phyloP scores from a whole-genome alignment of 2,888 invertebrate genomes.

The Mimachlamys varia region DNA sequence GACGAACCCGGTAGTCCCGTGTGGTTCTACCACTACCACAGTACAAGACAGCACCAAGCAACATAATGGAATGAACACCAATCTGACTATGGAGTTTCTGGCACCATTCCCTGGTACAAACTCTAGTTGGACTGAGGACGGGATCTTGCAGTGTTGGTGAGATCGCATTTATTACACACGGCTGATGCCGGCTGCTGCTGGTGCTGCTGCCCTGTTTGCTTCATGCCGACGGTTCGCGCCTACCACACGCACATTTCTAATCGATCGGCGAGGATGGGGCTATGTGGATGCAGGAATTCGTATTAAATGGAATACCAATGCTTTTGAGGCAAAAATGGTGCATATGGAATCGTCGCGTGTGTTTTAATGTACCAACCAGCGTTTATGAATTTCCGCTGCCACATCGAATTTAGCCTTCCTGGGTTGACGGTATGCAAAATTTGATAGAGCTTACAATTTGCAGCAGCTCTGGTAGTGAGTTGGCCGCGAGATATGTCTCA shows the following conservation, averaged over 20 bases:
- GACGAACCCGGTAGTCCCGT: background rate
- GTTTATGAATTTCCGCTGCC: background rate
- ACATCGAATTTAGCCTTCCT: background rate
- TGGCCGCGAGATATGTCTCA: constrained; percentile 5
- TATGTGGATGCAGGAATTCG: constrained; percentile 34
- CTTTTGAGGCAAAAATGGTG: background rate
- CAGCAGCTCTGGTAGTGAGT: background rate
- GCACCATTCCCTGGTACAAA: constrained; percentile 5
- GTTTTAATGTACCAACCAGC: constrained; percentile 13
- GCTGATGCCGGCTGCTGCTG: constrained; percentile 27
- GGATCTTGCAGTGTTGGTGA: background rate
- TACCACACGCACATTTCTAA: background rate
- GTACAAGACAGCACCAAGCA: background rate
- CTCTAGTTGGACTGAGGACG: background rate
- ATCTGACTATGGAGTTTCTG: constrained; percentile 7
- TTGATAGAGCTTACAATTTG: constrained; percentile 21
- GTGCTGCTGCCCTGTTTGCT: background rate
- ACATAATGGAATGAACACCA: background rate
- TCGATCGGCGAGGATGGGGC: background rate
- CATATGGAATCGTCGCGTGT: background rate
- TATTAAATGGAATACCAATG: constrained; percentile 31
- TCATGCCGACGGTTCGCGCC: constrained; percentile 36
- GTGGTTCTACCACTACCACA: background rate
- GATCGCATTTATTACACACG: background rate
- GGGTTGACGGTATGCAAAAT: background rate